A percentile compares a stretch with the other conserved stretches of the same genome.
These are phyloP conservation scores for Diplolepis rosae DNA, from an alignment of 2,888 invertebrate genomes.

Conservation along the genomic window DNA sequence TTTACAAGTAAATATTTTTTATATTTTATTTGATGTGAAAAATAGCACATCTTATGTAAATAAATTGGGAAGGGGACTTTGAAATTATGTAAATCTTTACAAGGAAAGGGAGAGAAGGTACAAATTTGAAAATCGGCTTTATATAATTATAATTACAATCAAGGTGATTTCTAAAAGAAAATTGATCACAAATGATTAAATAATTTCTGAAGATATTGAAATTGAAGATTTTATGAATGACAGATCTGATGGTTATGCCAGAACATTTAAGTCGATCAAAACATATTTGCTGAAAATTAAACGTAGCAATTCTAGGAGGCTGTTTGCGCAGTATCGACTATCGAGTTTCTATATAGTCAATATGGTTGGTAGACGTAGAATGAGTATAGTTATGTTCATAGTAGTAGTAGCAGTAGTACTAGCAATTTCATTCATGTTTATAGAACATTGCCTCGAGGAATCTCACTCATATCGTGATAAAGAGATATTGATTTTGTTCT, in stretches of 20 bases:
- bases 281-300: constrained; percentile 14
- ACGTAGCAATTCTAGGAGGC: constrained; percentile 7
- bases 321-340: constrained; percentile 22
- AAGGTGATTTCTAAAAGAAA: neutral
- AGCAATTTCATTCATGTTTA: constrained; percentile 27
- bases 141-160: neutral
- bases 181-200: neutral
- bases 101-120: neutral
- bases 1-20: no score
- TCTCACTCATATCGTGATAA: neutral
- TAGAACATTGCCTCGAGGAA: constrained; percentile 18
- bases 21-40: no score
- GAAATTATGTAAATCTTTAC: neutral
- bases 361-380: neutral
- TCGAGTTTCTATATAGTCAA: constrained; percentile 6
- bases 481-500: neutral
- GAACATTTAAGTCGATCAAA: neutral
- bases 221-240: neutral
- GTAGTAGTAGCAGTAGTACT: constrained; percentile 19
- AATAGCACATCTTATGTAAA: no score
- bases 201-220: neutral
- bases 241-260: neutral
- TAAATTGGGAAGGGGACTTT: no score
- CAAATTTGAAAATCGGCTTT: neutral
- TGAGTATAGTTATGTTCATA: constrained; percentile 4